Evolutionary conservation across 2,113 vertebrate genomes (phyloP).

Genomic region (Dicrurus megarhynchus): DNA sequence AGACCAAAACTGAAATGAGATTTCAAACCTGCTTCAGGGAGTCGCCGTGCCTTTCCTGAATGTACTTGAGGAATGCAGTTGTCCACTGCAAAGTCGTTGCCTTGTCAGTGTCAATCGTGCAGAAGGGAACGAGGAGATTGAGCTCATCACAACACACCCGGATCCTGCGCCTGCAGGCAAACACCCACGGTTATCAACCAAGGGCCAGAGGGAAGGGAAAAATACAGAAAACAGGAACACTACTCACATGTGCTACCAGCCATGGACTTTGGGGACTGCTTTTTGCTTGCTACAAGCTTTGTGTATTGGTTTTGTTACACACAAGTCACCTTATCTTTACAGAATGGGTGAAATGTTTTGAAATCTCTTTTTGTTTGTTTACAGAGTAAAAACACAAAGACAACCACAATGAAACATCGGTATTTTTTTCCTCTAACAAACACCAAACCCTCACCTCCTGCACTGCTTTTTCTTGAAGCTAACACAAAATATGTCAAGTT

Average conservation of each 20-base stretch:
- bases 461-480: not conserved
- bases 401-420: not conserved
- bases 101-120: slow-evolving; percentile 84
- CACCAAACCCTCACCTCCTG: not conserved
- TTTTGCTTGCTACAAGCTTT: not conserved
- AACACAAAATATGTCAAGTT: accelerated
- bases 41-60: slow-evolving; percentile 84
- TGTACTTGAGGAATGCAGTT: slow-evolving; percentile 86
- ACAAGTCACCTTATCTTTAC: not conserved
- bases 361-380: not conserved
- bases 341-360: not conserved
- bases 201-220: not conserved
- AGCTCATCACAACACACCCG: slow-evolving; percentile 90
- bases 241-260: not conserved
- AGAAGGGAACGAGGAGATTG: slow-evolving; percentile 90
- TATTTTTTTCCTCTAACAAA: not conserved
- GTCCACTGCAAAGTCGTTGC: slow-evolving; percentile 92
- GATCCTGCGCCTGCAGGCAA: slow-evolving; percentile 82
- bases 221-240: not conserved
- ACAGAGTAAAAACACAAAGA: not conserved
- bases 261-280: not conserved
- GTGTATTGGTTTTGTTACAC: not conserved
- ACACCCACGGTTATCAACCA: not conserved
- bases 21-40: slow-evolving; percentile 82
- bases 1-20: not conserved